phyloP scores from a whole-genome alignment of 2,888 invertebrate genomes.

The Eupeodes luniger region DNA sequence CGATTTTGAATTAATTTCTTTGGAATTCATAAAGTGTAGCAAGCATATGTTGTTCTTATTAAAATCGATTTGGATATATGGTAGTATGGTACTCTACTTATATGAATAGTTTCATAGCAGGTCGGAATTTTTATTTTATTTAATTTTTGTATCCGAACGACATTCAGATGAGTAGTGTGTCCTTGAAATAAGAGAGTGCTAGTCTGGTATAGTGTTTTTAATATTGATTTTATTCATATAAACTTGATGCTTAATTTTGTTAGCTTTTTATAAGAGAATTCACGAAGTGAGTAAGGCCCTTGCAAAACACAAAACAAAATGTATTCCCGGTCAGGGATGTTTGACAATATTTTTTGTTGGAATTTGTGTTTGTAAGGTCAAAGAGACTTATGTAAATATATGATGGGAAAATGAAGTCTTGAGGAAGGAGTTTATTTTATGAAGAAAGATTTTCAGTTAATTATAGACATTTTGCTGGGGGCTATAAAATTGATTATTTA shows the following conservation, averaged over 20 bases:
- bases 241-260: neutral
- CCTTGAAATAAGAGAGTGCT: constrained; percentile 53
- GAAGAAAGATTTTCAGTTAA: too few relatives aligned
- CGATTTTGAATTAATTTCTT: constrained; percentile 52
- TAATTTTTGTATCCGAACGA: neutral
- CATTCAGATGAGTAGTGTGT: constrained; percentile 59
- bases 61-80: constrained; percentile 38
- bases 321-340: constrained; percentile 1
- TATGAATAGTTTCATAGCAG: constrained; percentile 32
- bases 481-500: too few relatives aligned
- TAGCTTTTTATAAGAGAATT: neutral
- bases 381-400: too few relatives aligned
- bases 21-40: neutral
- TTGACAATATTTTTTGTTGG: neutral
- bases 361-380: too few relatives aligned
- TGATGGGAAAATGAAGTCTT: too few relatives aligned
- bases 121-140: constrained; percentile 36
- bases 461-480: too few relatives aligned
- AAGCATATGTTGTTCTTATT: constrained; percentile 8
- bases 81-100: too few relatives aligned
- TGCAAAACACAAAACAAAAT: neutral
- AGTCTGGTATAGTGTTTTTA: constrained; percentile 10
- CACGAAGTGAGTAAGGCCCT: neutral
- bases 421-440: too few relatives aligned
- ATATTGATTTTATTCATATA: constrained; percentile 50